These are phyloP conservation scores for Corapipo altera DNA, from an alignment of 2,113 vertebrate species.

Conservation along the genomic window DNA sequence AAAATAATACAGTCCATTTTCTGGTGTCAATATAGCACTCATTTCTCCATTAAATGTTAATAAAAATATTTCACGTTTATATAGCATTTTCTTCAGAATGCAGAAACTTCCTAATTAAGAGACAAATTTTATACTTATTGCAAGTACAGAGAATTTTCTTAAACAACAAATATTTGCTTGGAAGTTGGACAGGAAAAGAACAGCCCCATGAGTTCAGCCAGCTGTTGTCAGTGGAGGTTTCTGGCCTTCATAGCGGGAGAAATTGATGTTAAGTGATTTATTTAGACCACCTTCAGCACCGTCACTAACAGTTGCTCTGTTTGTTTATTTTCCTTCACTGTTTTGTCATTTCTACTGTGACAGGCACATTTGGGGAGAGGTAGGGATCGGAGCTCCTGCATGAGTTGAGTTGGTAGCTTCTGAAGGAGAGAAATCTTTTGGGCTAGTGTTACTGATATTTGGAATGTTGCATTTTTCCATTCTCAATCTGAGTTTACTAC, in stretches of 20 bases:
- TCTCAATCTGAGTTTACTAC: background rate
- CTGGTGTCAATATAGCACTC: conserved; percentile 19
- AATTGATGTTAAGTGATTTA: background rate
- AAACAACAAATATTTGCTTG: background rate
- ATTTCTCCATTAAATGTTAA: conserved; percentile 13
- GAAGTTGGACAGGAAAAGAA: background rate
- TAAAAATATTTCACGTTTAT: conserved; percentile 34
- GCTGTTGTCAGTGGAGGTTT: background rate
- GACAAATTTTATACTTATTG: background rate
- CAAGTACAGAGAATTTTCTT: background rate
- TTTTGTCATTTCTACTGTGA: background rate
- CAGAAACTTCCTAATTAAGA: background rate
- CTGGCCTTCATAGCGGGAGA: background rate
- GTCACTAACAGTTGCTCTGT: background rate
- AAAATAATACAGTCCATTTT: conserved; percentile 48
- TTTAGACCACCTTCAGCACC: background rate
- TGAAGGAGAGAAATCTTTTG: background rate
- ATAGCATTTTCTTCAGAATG: background rate
- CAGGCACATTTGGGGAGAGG: background rate
- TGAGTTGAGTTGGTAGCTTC: background rate
- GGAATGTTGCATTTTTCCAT: background rate
- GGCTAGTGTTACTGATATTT: background rate
- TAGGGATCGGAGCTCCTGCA: background rate
- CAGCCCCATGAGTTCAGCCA: background rate
- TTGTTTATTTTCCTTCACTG: background rate